Conservation (phyloP, 2,797 vertebrate species). For the Lophotriccus pileatus region DNA sequence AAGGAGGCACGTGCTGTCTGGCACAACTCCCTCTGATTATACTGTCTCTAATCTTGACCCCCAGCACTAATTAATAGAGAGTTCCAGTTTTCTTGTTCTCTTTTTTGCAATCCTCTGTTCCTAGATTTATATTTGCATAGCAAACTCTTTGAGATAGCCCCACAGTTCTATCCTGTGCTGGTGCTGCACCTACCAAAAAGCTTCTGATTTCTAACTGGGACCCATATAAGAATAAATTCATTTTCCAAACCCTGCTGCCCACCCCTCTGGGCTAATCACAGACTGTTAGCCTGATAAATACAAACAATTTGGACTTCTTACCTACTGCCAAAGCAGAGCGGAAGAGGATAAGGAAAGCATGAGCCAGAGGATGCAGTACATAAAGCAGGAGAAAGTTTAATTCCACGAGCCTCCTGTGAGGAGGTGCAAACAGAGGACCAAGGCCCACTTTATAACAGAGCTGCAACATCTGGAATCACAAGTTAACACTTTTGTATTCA, state of each 20-base stretch:
- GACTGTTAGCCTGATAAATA: not conserved
- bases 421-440: not conserved
- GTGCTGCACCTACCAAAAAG: not conserved
- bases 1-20: not conserved
- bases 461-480: not conserved
- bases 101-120: not conserved
- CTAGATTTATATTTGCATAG: not conserved
- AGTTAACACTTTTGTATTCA: not conserved
- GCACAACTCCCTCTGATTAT: not conserved
- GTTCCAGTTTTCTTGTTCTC: not conserved
- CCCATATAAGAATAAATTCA: not conserved
- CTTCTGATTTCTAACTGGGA: not conserved
- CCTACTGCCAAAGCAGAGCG: not conserved
- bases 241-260: not conserved
- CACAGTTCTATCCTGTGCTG: not conserved
- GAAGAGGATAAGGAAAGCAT: not conserved
- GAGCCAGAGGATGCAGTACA: not conserved
- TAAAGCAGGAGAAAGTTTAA: not conserved
- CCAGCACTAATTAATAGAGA: not conserved
- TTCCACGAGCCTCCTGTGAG: not conserved
- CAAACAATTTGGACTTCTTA: not conserved
- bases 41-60: not conserved
- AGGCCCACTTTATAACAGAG: not conserved
- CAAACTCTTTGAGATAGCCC: not conserved
- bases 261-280: not conserved